Evolutionary conservation across 2,797 vertebrate genomes (phyloP).

Genomic region (Hippocampus kuda): DNA sequence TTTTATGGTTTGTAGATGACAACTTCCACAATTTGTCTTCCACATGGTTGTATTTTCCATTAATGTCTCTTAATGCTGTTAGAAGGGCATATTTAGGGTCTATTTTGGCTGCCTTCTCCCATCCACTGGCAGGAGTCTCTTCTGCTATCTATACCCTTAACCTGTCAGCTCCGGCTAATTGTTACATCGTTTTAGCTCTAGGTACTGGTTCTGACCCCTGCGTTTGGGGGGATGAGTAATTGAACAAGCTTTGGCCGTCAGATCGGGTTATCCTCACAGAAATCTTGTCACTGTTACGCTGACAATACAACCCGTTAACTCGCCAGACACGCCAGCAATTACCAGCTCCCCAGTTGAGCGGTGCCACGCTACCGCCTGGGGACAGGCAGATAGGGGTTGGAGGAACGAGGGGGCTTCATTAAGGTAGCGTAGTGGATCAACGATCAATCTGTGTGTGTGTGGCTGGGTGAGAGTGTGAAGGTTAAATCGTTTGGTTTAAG

Average conservation of each 20-base stretch:
- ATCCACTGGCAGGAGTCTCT: constrained; percentile 23
- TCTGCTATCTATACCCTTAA: constrained; percentile 7
- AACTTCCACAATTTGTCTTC: not conserved
- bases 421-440: constrained; percentile 19
- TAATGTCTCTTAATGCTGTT: not conserved
- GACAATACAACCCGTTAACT: constrained; percentile 63
- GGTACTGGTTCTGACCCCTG: constrained; percentile 24
- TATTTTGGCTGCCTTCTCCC: constrained; percentile 3
- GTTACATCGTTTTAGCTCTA: constrained; percentile 45
- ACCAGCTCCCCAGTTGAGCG: constrained; percentile 48
- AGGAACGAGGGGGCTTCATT: constrained; percentile 21
- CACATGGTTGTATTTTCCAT: not conserved
- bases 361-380: constrained; percentile 30
- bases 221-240: constrained; percentile 55
- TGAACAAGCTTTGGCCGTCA: constrained; percentile 71
- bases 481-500: constrained; percentile 6
- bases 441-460: not conserved
- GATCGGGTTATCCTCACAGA: constrained; percentile 65
- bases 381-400: constrained; percentile 33
- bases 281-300: constrained; percentile 54
- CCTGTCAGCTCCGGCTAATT: constrained; percentile 53
- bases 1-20: no score
- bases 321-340: constrained; percentile 51
- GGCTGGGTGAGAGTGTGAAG: not conserved
- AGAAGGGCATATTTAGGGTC: not conserved